Conservation (phyloP, 2,113 vertebrate species). For the Leiothrix lutea region DNA sequence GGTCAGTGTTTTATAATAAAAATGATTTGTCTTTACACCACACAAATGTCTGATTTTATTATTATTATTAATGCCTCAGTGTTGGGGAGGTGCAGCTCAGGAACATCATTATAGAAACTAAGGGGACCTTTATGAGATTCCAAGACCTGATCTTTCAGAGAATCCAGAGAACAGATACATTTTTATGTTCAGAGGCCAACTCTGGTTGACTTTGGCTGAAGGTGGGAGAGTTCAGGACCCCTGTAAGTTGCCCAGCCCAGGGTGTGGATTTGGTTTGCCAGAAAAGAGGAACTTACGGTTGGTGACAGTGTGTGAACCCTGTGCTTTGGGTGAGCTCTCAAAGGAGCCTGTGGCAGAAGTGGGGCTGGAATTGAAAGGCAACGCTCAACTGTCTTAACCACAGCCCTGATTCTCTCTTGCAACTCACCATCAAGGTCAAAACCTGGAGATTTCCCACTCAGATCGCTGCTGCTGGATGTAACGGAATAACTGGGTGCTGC, state of each 20-base stretch:
- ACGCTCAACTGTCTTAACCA: slow-evolving; percentile 35
- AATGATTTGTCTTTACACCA: not conserved
- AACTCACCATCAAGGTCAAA: rapidly evolving
- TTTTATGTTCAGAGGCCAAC: not conserved
- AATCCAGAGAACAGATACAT: not conserved
- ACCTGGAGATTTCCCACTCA: not conserved
- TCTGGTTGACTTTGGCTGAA: not conserved
- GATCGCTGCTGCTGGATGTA: not conserved
- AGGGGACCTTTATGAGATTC: not conserved
- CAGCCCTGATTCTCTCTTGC: not conserved
- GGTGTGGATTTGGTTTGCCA: rapidly evolving
- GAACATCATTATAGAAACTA: not conserved
- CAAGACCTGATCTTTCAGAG: not conserved
- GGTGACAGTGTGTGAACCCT: not conserved
- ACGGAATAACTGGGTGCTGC: not conserved
- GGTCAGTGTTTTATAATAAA: not conserved
- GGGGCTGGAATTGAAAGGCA: not conserved
- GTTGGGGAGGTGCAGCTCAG: not conserved
- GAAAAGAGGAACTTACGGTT: not conserved
- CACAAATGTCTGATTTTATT: not conserved
- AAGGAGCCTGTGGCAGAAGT: not conserved
- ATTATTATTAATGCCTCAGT: not conserved
- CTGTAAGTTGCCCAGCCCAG: not conserved
- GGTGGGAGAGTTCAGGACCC: not conserved
- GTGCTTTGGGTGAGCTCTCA: not conserved